phyloP scores from a whole-genome alignment of 2,888 invertebrate species.

The Limnephilus rhombicus region DNA sequence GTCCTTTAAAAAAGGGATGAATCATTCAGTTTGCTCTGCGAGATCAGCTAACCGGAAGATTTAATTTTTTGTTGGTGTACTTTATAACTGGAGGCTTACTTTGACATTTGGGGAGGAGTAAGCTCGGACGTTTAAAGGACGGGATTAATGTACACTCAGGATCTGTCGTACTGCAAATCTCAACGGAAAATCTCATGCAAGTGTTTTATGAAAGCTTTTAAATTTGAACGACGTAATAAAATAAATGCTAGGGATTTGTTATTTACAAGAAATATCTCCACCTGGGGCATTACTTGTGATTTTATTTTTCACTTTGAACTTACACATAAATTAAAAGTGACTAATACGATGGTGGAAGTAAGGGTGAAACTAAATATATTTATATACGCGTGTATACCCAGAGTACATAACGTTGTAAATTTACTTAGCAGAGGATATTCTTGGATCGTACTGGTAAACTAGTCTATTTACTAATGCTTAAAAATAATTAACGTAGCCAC shows the following conservation, averaged over 20 bases:
- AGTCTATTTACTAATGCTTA: no score
- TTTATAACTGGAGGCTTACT: not conserved
- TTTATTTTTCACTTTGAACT: not conserved
- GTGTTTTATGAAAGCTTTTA: slow-evolving; percentile 6
- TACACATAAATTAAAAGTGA: not conserved
- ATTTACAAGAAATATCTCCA: not conserved
- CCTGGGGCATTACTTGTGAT: not conserved
- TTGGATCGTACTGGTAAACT: no score
- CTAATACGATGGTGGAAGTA: not conserved
- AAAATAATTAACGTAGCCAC: no score
- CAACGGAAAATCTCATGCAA: slow-evolving; percentile 8
- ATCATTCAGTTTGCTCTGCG: not conserved
- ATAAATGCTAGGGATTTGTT: not conserved
- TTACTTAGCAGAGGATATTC: no score
- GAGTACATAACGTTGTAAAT: not conserved
- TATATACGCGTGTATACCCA: not conserved
- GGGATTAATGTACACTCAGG: slow-evolving; percentile 14
- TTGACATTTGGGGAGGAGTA: not conserved
- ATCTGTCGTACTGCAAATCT: slow-evolving; percentile 8
- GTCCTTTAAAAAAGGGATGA: not conserved
- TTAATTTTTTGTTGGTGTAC: not conserved
- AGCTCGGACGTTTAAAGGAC: slow-evolving; percentile 3
- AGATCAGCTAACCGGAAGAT: not conserved
- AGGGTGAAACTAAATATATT: not conserved
- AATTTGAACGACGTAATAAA: not conserved